Evolutionary conservation across 2,888 invertebrate genomes (phyloP), one percentile per base, ranked within the genome.

Genomic region (Gisinianus flammeolus): DNA sequence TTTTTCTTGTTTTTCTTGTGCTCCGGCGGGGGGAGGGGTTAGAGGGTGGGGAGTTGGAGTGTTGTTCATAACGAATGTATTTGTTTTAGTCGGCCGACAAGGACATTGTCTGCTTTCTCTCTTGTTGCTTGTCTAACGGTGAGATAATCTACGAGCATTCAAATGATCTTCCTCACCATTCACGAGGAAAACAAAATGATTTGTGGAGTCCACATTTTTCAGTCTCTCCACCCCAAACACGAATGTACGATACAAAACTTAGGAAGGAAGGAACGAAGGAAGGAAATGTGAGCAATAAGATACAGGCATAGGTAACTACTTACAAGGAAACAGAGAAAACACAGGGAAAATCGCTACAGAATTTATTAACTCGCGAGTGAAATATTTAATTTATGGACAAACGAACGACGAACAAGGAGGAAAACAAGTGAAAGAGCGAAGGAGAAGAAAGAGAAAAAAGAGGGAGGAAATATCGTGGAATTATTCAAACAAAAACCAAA

Each of bases 1-100:
- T 26, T 28, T 62, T n/a, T 58, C 24, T 8, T 58, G 56, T n/a
- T 22, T 22, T n/a, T 3, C 56, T 24, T 58, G 8, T 58, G 56
- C 56, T n/a, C n/a, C 26, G 19, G 31, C 6, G 31, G 31, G 8
- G 31, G 19, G 30, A 30, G 4, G 26, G n/a, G 8, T 22, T 35
- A 35, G 35, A 44, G 35, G 6, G 16, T 30, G 68, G n/a, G 35
- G 44, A 35, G 12, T 31, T 67, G 16, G 12, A 54, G 54, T 28
- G 24, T 30, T 24, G 44, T 33, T 68, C 68, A 52, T 71, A 71
- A 54, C 54, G 54, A 54, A 71, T 71, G 70, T 71, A 71, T 71
- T 71, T 52, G 52, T 71, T 71, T 71, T 22, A 30, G 54, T 56
- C 4, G 3, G 12, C 22, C 10, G 33, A 67, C 67, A 67, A n/a